Conservation (phyloP, 2,888 invertebrate genomes). For the Lordiphosa andalusiaca region DNA sequence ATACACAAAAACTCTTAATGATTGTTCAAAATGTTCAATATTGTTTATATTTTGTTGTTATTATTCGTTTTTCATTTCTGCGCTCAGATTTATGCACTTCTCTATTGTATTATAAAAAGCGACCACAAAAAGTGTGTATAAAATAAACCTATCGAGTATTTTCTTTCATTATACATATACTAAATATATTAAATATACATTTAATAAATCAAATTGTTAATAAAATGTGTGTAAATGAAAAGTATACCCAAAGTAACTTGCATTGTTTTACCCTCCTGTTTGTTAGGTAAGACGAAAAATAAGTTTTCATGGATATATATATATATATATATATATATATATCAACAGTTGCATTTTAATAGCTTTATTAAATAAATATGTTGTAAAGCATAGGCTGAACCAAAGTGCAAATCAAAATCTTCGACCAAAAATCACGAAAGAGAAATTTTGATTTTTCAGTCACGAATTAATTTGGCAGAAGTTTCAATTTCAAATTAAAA, state of each 20-base stretch:
- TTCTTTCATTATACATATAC: constrained; percentile 37
- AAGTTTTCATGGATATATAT: no score
- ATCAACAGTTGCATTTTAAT: no score
- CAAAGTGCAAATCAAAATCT: no score
- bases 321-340: no score
- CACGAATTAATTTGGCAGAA: no score
- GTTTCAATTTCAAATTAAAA: no score
- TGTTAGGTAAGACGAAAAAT: background rate
- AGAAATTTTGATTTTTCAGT: no score
- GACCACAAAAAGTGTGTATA: constrained; percentile 34
- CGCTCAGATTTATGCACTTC: constrained; percentile 53
- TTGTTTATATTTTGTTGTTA: constrained; percentile 61
- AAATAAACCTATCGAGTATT: constrained; percentile 62
- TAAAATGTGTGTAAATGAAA: constrained; percentile 47
- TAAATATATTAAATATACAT: constrained; percentile 35
- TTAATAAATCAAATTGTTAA: constrained; percentile 52
- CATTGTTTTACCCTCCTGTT: constrained; percentile 6
- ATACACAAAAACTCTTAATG: constrained; percentile 24
- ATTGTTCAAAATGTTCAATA: constrained; percentile 29
- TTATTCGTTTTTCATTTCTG: constrained; percentile 47
- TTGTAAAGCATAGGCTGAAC: no score
- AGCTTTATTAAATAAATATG: no score
- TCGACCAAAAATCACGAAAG: no score
- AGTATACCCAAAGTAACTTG: constrained; percentile 37
- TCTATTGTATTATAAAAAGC: constrained; percentile 57